Conservation (phyloP, 2,797 vertebrate genomes). For the Coreius guichenoti region DNA sequence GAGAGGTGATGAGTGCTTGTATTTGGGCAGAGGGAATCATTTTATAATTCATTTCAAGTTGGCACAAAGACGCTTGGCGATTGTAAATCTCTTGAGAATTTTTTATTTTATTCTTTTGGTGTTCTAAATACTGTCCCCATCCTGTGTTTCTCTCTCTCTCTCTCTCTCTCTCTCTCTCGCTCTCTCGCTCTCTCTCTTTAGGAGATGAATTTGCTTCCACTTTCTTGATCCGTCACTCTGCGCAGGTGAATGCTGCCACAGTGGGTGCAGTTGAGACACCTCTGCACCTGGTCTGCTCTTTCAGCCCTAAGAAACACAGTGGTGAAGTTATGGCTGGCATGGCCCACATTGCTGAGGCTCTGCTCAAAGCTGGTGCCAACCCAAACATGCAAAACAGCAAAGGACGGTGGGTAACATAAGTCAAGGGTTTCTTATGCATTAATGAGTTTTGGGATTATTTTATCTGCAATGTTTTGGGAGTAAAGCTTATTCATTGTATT, state of each 20-base stretch:
- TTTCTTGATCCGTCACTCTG: conserved; percentile 94
- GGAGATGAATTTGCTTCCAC: conserved; percentile 95
- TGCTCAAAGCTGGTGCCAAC: conserved; percentile 93
- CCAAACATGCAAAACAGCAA: conserved; percentile 96
- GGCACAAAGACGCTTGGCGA: background rate
- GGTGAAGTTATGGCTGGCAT: conserved; percentile 89
- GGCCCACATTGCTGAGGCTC: conserved; percentile 89
- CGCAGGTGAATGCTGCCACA: conserved; percentile 92
- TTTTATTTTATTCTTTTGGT: background rate
- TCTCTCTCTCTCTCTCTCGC: background rate
- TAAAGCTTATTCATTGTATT: background rate
- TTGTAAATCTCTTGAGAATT: background rate
- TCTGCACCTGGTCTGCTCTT: conserved; percentile 92
- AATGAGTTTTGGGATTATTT: background rate
- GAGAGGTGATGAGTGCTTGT: conserved; percentile 81
- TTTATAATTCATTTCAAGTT: background rate
- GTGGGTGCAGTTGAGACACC: conserved; percentile 93
- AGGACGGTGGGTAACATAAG: conserved; percentile 83
- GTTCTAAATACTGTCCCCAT: background rate
- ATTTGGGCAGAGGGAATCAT: background rate
- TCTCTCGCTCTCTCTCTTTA: conserved; percentile 47
- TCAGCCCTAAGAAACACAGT: conserved; percentile 89
- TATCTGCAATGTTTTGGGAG: background rate
- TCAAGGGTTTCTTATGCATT: background rate
- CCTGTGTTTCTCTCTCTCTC: background rate